Base-by-base conservation (phyloP, 2,113 vertebrate genomes). In the Empidonax alnorum region DNA sequence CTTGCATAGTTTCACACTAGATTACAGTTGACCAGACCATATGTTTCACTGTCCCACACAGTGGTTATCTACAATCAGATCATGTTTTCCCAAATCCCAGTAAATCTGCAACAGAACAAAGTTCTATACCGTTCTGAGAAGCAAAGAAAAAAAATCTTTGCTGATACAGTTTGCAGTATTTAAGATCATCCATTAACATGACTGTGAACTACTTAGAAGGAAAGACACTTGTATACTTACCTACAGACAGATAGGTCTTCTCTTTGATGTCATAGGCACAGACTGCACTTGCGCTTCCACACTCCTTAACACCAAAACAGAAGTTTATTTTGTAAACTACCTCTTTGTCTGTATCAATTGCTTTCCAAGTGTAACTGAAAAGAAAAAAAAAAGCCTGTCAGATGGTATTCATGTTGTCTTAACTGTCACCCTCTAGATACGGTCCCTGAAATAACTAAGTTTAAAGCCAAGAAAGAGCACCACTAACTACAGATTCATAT, bases 361-460 rank as follows among this genome's bases (percentile, higher is more conserved):
- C 99, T 97, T 99, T 96, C 99, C 99, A 99, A 42, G 98, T 98
- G 82, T 98, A 99, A 75, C 99, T 99, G 96, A 59, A 98, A 97
- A 95, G 77, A 68, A 75, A 94, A 88, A 88, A 92, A 92, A 58
- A 80, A 84, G 31, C 4, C 12, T 50, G 33, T 92, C 37, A 89
- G 33, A 44, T 66, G 27, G 30, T 49, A 79, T 84, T 53, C 25
- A n/a, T 33, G 25, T 23, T 49, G 33, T 9, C 55, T 41, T 59
- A 20, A 10, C 30, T 44, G 52, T 4, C 27, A 58, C 21, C 4
- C 24, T 63, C 39, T 47, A 74, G 23, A 65, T 9, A 65, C 1
- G 65, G 49, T 11, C 27, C 28, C 66, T 58, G 25, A 90, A 92
- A 84, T 35, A 89, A 84, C 3, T 5, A 49, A 69, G 21, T 61